phyloP scores from a whole-genome alignment of 2,113 vertebrate genomes.

The Muscicapa adusta region DNA sequence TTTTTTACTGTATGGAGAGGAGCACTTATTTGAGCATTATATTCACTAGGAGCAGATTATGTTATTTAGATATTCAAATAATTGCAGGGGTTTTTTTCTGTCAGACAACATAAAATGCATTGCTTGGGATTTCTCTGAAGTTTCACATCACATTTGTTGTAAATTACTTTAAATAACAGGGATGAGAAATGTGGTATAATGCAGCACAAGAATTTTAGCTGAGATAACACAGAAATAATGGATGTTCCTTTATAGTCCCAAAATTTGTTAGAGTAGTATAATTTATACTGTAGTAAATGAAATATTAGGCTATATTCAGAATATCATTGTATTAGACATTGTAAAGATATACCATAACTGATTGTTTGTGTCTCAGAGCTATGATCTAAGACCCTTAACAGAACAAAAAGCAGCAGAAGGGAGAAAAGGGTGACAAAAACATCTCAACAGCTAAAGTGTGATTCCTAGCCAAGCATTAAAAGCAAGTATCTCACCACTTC shows the following conservation, averaged over 20 bases:
- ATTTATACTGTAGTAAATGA: constrained; percentile 8
- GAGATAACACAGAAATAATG: constrained; percentile 13
- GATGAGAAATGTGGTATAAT: neutral
- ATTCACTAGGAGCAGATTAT: neutral
- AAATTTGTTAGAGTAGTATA: constrained; percentile 8
- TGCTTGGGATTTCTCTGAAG: neutral
- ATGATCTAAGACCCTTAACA: neutral
- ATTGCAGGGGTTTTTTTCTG: neutral
- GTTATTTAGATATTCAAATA: neutral
- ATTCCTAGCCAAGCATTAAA: neutral
- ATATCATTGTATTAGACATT: neutral
- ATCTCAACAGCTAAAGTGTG: neutral
- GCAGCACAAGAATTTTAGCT: constrained; percentile 26
- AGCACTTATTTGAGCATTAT: neutral
- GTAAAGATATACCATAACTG: neutral
- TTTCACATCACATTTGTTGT: neutral
- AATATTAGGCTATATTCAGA: constrained; percentile 14
- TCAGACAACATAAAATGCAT: neutral
- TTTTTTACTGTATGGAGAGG: neutral
- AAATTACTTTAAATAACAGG: constrained; percentile 8
- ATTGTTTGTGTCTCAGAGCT: constrained; percentile 4
- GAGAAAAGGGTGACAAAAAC: neutral
- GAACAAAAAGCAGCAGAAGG: neutral
- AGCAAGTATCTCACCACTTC: neutral
- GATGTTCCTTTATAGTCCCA: neutral